Base-by-base conservation (phyloP, 2,888 invertebrate genomes). In the Unio pictorum region DNA sequence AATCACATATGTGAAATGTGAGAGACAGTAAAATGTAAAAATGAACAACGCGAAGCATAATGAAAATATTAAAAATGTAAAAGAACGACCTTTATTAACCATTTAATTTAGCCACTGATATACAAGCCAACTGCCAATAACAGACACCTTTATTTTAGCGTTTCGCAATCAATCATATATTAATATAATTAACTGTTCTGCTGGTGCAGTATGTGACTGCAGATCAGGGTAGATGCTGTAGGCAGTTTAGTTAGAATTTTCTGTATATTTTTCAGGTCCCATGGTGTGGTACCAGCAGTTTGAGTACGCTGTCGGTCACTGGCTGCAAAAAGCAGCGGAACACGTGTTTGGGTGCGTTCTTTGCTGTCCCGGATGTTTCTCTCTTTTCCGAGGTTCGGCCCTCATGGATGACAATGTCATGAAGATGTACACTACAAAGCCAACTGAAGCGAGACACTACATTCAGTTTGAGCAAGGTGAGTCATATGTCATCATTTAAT, bases 211-310 rank as follows among this genome's bases (percentile, higher is more conserved):
- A 34, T 34, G 34, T 8, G 8, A 34, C 11, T 1, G 11, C 45
- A 45, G 45, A 45, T 45, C 11, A 3, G 45, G 15, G 45, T 45
- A 45, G 20, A 30, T 6, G 59, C 11, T 15, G 45, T 57, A 8
- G 15, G 20, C 0, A 45, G 18, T 28, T 26, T 34, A 17, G 11
- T 15, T 15, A n/a, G n/a, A 59, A n/a, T 54, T 17, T 23, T 34
- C 45, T 63, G 64, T 55, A 15, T 62, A n/a, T 66, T 30, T 66
- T 64, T 7, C 78, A 92, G 96, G 98, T 71, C 96, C 97, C 0
- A 98, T 99, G 98, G 97, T 97, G 71, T 99, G 99, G 98, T 99
- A 99, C 90, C 99, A 99, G 91, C 94, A 96, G 92, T 99, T 99
- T 91, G 99, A 99, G 91, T 99, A 99, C 90, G 99, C 99, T 61